phyloP scores from a whole-genome alignment of 2,113 vertebrate species.

The human (Homo sapiens) region DNA sequence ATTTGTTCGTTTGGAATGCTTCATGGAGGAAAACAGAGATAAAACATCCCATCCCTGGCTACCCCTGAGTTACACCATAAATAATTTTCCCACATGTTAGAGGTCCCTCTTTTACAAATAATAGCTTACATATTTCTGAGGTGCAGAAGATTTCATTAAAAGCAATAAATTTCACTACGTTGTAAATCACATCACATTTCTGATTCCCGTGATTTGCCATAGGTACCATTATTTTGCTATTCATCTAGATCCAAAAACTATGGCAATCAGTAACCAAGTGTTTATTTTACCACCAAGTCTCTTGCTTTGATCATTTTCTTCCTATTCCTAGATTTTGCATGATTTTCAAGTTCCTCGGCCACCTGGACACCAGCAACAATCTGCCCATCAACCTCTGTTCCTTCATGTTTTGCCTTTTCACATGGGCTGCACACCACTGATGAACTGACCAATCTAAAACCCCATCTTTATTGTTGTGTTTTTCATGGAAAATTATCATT shows the following conservation, averaged over 20 bases:
- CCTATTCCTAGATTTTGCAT: background rate
- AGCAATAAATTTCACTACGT: background rate
- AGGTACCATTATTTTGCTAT: background rate
- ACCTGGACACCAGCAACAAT: background rate
- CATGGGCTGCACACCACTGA: background rate
- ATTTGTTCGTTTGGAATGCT: slow-evolving; percentile 33
- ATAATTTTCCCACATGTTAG: background rate
- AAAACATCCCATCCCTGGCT: background rate
- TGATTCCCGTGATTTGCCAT: background rate
- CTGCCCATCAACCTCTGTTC: background rate
- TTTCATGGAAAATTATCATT: background rate
- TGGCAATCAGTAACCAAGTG: background rate
- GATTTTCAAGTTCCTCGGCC: background rate
- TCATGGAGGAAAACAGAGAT: background rate
- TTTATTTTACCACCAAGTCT: background rate
- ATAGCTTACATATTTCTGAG: background rate
- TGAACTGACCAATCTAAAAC: background rate
- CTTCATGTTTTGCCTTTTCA: background rate
- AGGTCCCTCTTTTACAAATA: background rate
- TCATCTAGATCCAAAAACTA: background rate
- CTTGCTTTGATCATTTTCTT: background rate
- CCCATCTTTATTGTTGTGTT: background rate
- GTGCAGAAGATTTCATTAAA: background rate
- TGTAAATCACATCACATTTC: background rate
- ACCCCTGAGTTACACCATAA: background rate